Base-by-base conservation (phyloP, 2,888 invertebrate species). In the Ormyrus rosae region DNA sequence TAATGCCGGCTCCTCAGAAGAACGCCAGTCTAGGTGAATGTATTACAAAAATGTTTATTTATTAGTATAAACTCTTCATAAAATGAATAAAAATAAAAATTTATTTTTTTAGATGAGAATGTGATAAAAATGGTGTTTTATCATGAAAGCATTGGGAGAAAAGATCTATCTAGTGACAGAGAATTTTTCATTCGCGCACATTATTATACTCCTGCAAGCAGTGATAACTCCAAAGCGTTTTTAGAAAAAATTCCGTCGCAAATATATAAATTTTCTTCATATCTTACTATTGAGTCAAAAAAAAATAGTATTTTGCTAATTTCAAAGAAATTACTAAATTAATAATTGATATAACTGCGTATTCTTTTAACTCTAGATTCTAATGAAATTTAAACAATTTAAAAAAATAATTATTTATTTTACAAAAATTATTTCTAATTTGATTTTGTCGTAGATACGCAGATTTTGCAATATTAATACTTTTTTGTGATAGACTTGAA, bases 1-100 rank as follows among this genome's bases (percentile, higher is more conserved):
- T 78, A 88, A 83, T 82, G 83, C 85, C 72, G 81, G 84, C 65
- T 86, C 87, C 56, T 85, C 85, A 50, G 87, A 87, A 82, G 86
- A 86, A 72, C 86, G 85, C 83, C 86, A 86, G 82, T 87, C 88
- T 84, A 89, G 90, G 89, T 90, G 34, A 34, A 34, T 34, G 2
- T 34, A 34, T 3, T 34, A 3, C 34, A 34, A 34, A 34, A 89
- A 87, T 83, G 5, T 48, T 70, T 46, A 5, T 71, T 19, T 19
- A 34, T 34, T 34, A 34, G 2, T 34, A 34, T 2, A 19, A 53
- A 48, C 45, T 13, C 50, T 53, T 51, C 3, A 65, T 58, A 77
- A 61, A 77, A 77, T n/a, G 10, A 48, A 67, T 60, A 46, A 34
- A 45, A 34, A 56, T 7, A n/a, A 45, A 45, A 58, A 65, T 77